A percentile compares a stretch with the other conserved stretches of the same genome.
These are phyloP conservation scores for Bufo bufo DNA, from an alignment of 2,113 vertebrate genomes.

Conservation along the genomic window DNA sequence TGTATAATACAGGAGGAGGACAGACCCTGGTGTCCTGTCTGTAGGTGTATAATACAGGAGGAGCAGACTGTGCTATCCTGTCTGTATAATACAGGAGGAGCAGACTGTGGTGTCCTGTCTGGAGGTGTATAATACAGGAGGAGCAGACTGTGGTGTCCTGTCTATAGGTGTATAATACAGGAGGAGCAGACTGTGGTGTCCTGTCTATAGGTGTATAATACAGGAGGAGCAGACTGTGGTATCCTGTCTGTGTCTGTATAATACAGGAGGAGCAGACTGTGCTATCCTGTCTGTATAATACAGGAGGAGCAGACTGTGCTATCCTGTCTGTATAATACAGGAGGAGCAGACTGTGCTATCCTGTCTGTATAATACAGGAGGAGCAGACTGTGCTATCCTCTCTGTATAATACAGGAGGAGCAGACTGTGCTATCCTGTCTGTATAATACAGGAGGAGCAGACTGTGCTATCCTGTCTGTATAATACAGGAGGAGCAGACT, in stretches of 20 bases:
- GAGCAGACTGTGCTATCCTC: no score
- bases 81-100: not conserved
- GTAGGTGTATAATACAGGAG: not conserved
- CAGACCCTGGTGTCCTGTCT: not conserved
- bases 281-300: not conserved
- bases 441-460: no score
- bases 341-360: no score
- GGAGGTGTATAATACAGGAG: not conserved
- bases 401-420: no score
- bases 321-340: no score
- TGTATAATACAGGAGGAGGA: no score
- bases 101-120: not conserved
- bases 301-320: no score
- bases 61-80: not conserved
- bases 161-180: not conserved
- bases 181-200: not conserved
- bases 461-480: no score
- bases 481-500: not conserved
- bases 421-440: no score
- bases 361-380: no score
- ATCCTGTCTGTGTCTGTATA: not conserved
- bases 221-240: not conserved
- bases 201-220: not conserved
- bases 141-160: no score
- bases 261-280: not conserved